phyloP scores from a whole-genome alignment of 2,797 vertebrate species.

The Lacerta bilineata region DNA sequence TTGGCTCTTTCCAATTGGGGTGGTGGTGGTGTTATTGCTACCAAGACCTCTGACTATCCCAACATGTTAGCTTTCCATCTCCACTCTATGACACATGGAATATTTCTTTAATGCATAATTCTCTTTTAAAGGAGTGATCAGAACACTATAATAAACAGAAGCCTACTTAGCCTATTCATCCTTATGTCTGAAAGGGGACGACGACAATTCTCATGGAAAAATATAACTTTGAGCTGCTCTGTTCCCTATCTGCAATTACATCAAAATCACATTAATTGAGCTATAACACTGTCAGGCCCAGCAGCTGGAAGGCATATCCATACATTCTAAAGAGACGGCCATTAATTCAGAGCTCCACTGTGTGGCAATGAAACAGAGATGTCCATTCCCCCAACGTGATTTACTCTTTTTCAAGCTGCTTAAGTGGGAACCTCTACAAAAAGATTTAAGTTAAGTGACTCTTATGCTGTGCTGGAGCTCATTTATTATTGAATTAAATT shows the following conservation, averaged over 20 bases:
- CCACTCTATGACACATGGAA: background rate
- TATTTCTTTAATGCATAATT: slow-evolving; percentile 23
- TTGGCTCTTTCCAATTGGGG: background rate
- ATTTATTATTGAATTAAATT: slow-evolving; percentile 91
- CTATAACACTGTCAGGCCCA: slow-evolving; percentile 84
- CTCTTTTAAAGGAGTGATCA: slow-evolving; percentile 54
- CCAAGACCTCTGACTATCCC: background rate
- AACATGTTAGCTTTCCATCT: background rate
- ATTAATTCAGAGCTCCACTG: slow-evolving; percentile 83
- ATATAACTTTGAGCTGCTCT: slow-evolving; percentile 81
- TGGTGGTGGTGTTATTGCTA: background rate
- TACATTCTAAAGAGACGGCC: slow-evolving; percentile 84
- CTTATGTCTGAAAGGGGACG: slow-evolving; percentile 76
- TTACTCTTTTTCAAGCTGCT: slow-evolving; percentile 87
- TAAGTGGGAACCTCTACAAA: slow-evolving; percentile 89
- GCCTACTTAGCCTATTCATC: slow-evolving; percentile 69
- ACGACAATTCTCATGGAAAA: slow-evolving; percentile 79
- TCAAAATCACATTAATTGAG: slow-evolving; percentile 89
- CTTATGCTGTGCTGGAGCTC: slow-evolving; percentile 84
- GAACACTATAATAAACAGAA: slow-evolving; percentile 72
- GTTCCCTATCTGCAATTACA: slow-evolving; percentile 84
- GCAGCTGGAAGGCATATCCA: slow-evolving; percentile 85
- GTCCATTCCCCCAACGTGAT: slow-evolving; percentile 83
- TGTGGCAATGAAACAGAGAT: slow-evolving; percentile 81
- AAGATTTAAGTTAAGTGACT: slow-evolving; percentile 92